Conservation (phyloP, 30 jellyfish, hydroid and myxozoan genomes). For the Aurelia coerulea region DNA sequence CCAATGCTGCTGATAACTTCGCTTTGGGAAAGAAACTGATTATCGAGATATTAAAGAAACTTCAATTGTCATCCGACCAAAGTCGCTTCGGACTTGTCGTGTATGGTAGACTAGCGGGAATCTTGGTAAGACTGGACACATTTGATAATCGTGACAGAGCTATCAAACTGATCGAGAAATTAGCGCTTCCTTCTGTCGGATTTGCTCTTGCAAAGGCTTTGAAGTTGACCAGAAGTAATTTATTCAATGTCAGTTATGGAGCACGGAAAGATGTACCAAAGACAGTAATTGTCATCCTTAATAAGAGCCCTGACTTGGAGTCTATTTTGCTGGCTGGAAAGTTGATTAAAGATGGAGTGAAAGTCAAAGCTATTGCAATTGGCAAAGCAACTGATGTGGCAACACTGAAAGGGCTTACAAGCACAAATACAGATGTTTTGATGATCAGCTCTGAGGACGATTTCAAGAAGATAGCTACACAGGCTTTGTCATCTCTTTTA, state of each 20-base stretch:
- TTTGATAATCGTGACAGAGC: not conserved
- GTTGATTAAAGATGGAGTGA: slow-evolving; percentile 1
- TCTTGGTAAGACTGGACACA: not conserved
- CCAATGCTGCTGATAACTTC: slow-evolving; percentile 10
- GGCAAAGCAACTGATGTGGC: not conserved
- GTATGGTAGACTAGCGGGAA: slow-evolving; percentile 60
- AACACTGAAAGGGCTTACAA: not conserved
- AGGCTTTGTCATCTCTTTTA: not conserved
- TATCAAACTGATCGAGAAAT: not conserved
- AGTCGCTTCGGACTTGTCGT: slow-evolving; percentile 32
- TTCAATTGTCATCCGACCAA: slow-evolving; percentile 29
- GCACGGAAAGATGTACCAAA: slow-evolving; percentile 39
- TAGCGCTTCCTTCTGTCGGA: slow-evolving; percentile 38
- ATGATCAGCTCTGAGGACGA: not conserved
- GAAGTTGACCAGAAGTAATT: not conserved
- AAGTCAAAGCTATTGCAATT: not conserved
- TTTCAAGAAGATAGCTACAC: not conserved
- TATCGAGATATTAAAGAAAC: slow-evolving; percentile 25
- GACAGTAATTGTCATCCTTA: slow-evolving; percentile 2
- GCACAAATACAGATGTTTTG: slow-evolving; percentile 8
- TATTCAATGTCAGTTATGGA: slow-evolving; percentile 24
- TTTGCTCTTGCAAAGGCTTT: slow-evolving; percentile 22
- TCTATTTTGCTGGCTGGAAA: not conserved
- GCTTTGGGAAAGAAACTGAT: slow-evolving; percentile 43
- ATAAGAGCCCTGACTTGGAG: not conserved